phyloP scores from a whole-genome alignment of 2,888 invertebrate genomes.

The Trypoxylon attenuatum region DNA sequence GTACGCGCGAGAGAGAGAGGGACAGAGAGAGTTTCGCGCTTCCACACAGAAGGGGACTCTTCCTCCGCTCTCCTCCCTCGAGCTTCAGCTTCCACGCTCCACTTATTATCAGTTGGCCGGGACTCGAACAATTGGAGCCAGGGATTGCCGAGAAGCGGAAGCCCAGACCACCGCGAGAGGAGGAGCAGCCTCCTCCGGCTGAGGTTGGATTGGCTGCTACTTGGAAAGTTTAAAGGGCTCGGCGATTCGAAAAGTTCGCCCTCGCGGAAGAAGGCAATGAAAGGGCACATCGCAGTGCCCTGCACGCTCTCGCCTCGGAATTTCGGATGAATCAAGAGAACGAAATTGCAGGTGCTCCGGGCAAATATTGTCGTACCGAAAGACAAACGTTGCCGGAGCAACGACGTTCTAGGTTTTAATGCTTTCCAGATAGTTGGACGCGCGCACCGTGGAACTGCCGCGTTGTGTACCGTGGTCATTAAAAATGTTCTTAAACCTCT shows the following conservation, averaged over 20 bases:
- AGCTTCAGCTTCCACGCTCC: background rate
- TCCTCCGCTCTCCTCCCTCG: background rate
- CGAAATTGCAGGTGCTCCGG: slow-evolving; percentile 1
- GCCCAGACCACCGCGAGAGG: background rate
- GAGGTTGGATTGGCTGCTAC: slow-evolving; percentile 7
- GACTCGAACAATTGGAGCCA: slow-evolving; percentile 1
- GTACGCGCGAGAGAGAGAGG: background rate
- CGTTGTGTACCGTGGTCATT: no score
- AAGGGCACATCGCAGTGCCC: background rate
- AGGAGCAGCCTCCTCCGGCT: background rate
- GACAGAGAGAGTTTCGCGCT: no score
- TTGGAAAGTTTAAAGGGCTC: slow-evolving; percentile 13
- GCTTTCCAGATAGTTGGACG: slow-evolving; percentile 6
- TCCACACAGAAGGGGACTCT: no score
- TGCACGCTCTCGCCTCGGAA: slow-evolving; percentile 12
- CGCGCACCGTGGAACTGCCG: slow-evolving; percentile 1
- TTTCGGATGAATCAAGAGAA: slow-evolving; percentile 12
- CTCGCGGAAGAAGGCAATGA: background rate
- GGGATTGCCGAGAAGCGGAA: slow-evolving; percentile 16
- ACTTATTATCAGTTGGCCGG: background rate
- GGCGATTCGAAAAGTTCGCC: slow-evolving; percentile 14
- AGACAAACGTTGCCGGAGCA: slow-evolving; percentile 8
- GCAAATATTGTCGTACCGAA: slow-evolving; percentile 5
- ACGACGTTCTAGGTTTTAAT: slow-evolving; percentile 4
- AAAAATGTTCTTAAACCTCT: background rate